Conservation (phyloP, 2,113 vertebrate genomes). For the Edolisoma coerulescens region DNA sequence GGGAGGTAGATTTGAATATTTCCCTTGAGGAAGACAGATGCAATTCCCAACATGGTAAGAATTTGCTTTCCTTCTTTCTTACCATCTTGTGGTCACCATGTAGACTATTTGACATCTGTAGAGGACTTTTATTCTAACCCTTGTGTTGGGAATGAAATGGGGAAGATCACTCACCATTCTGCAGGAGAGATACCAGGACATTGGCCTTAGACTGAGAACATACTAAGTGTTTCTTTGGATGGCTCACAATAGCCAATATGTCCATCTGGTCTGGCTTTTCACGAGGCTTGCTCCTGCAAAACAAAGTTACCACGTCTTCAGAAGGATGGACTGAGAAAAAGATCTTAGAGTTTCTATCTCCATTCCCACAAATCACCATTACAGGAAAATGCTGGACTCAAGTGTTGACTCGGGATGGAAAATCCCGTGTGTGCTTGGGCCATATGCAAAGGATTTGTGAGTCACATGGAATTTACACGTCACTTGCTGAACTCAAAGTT, state of each 20-base stretch:
- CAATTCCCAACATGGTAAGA: neutral
- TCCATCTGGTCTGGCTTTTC: slow-evolving; percentile 22
- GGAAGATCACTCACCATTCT: neutral
- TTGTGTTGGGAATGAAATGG: rapidly evolving
- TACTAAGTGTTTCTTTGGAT: neutral
- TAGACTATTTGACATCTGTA: neutral
- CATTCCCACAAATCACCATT: neutral
- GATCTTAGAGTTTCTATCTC: neutral
- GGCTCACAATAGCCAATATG: neutral
- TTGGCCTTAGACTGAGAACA: neutral
- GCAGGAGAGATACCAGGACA: neutral
- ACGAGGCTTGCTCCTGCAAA: neutral
- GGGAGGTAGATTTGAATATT: neutral
- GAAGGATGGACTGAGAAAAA: neutral
- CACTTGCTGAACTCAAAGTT: slow-evolving; percentile 19
- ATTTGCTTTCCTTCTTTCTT: neutral
- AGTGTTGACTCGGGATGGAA: neutral
- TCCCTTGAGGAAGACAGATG: neutral
- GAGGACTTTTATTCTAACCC: neutral
- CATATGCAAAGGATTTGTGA: slow-evolving; percentile 36
- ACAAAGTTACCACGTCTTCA: neutral
- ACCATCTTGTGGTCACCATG: neutral
- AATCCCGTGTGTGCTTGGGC: neutral
- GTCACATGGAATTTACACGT: slow-evolving; percentile 18
- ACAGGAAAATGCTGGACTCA: neutral